Evolutionary conservation across 2,888 invertebrate genomes (phyloP), one percentile per base, ranked within the genome.

Genomic region (Timema podura): DNA sequence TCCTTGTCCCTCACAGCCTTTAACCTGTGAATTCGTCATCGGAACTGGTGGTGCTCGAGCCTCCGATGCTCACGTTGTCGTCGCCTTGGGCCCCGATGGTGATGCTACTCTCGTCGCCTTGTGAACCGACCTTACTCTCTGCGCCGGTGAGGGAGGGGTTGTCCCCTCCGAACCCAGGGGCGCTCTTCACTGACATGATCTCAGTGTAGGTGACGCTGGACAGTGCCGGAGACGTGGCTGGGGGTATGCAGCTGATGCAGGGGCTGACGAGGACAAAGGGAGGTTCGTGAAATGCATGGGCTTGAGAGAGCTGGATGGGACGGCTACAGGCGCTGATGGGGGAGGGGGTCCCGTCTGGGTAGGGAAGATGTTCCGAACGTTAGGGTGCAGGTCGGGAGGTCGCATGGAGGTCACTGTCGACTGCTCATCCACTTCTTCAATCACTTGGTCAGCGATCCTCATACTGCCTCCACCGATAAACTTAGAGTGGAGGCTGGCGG

Each of bases 331-430:
- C 2, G 86, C 85, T 72, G 89, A 88, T 1, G 87, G 83, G 0
- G 84, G 79, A 5, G 85, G 85, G 3, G 88, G 85, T 10, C 86
- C 87, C 16, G 69, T 73, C 6, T 54, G 64, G 30, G 67, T 64
- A 9, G 76, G 74, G 69, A 77, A 77, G 47, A 77, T 75, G 16
- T 73, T 74, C 16, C 74, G 73, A 44, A 76, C 76, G 65, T 70
- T 74, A n/a, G 75, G 74, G 6, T 71, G 74, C 30, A 64, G 65
- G 9, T 73, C 74, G 5, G 74, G 74, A 10, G 71, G 74, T 76
- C 88, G 87, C 82, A 87, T 87, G 64, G 93, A 92, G 6, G 90
- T 91, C 71, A 92, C 89, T 10, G 93, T 93, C 77, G 88, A 84
- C 80, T 93, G 93, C 78, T 93, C 93, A 77, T 93, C 93, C 0